A percentile compares a stretch with the other conserved stretches of the same genome.
These are phyloP conservation scores for Meghimatium bilineatum DNA, from an alignment of 2,888 invertebrate species.

Conservation along the genomic window DNA sequence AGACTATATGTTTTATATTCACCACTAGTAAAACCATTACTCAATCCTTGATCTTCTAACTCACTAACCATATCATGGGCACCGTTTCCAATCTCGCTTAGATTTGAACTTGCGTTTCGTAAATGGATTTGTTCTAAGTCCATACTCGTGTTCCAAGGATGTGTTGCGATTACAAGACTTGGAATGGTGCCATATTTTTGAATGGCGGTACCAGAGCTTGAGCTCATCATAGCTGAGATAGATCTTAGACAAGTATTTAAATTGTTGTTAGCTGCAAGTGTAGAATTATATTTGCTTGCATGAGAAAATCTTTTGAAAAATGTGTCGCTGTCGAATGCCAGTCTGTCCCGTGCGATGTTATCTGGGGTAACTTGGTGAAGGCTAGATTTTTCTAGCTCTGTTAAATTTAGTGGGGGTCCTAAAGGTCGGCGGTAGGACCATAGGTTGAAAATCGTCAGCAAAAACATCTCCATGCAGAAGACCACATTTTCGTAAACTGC, in stretches of 20 bases:
- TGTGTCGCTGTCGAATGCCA: not conserved
- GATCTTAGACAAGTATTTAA: not conserved
- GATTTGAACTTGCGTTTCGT: not conserved
- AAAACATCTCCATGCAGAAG: slow-evolving; percentile 41
- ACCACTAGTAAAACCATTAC: not conserved
- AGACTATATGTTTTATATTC: not conserved
- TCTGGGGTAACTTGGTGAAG: not conserved
- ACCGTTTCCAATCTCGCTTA: not conserved
- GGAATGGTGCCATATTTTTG: not conserved
- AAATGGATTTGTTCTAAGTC: not conserved
- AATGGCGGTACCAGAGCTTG: not conserved
- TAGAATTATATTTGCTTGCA: not conserved
- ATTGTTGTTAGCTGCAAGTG: not conserved
- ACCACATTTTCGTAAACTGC: slow-evolving; percentile 42
- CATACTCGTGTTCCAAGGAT: not conserved
- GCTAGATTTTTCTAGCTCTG: not conserved
- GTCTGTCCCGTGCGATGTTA: no score
- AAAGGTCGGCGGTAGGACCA: slow-evolving; percentile 43
- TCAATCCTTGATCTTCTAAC: not conserved
- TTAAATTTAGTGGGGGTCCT: not conserved
- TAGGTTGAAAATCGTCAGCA: slow-evolving; percentile 35
- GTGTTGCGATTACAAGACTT: not conserved
- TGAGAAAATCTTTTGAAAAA: not conserved
- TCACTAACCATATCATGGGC: not conserved
- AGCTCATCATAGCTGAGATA: not conserved